phyloP scores from a whole-genome alignment of 2,797 vertebrate genomes.

The Pangasius macronema region DNA sequence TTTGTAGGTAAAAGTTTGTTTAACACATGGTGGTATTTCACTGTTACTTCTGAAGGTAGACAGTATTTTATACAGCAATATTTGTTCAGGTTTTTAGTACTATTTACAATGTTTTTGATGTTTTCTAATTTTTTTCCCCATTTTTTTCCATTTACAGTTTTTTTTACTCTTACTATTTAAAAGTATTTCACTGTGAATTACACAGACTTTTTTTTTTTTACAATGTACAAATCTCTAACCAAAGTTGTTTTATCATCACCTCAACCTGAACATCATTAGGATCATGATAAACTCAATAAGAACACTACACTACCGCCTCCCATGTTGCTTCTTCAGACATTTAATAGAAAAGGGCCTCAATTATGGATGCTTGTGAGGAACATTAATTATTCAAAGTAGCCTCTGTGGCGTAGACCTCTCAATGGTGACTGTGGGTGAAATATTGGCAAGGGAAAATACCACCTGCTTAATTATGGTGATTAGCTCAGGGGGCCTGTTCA shows the following conservation, averaged over 20 bases:
- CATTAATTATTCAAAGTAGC: slow-evolving; percentile 72
- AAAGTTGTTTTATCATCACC: background rate
- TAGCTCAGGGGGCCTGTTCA: slow-evolving; percentile 49
- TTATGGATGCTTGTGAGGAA: slow-evolving; percentile 69
- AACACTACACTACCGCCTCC: slow-evolving; percentile 51
- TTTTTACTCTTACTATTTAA: background rate
- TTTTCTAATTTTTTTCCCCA: background rate
- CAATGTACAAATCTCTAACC: background rate
- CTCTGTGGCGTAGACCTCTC: slow-evolving; percentile 61
- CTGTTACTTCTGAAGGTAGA: background rate
- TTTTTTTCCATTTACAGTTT: background rate
- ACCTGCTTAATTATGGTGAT: slow-evolving; percentile 67
- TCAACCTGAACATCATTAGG: slow-evolving; percentile 33
- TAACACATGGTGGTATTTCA: too few species aligned
- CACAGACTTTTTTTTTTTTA: background rate
- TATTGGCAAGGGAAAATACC: slow-evolving; percentile 58
- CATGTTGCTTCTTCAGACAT: slow-evolving; percentile 64
- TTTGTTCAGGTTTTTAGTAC: background rate
- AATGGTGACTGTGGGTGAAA: slow-evolving; percentile 65
- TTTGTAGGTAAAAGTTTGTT: too few species aligned
- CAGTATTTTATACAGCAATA: background rate
- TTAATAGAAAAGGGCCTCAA: slow-evolving; percentile 70
- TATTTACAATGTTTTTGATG: background rate
- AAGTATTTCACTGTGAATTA: background rate
- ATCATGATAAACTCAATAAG: slow-evolving; percentile 44